These are phyloP conservation scores for Corythornis cristatus DNA, from an alignment of 2,113 vertebrate species.

Conservation along the genomic window DNA sequence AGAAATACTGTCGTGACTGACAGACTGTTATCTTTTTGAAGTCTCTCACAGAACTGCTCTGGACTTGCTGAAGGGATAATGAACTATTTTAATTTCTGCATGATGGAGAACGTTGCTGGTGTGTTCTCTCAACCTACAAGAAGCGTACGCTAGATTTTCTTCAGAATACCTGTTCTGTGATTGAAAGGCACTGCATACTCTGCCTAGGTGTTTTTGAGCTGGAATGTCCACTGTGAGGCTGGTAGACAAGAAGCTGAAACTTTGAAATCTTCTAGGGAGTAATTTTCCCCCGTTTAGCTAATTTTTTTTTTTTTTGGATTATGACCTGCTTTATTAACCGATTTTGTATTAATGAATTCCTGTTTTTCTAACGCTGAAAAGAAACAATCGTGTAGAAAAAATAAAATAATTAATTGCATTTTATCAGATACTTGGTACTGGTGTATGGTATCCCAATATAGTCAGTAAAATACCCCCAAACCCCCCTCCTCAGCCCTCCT, in stretches of 20 bases:
- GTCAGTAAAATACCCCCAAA: neutral
- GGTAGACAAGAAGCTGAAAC: neutral
- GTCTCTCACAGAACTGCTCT: neutral
- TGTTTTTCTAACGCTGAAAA: neutral
- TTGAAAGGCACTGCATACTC: neutral
- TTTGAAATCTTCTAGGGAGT: neutral
- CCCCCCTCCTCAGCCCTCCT: neutral
- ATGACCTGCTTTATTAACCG: neutral
- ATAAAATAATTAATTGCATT: neutral
- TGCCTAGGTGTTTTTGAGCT: neutral
- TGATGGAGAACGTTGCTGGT: neutral
- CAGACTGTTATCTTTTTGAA: neutral
- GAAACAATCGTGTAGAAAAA: neutral
- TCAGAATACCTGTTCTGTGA: neutral
- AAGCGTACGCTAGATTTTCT: neutral
- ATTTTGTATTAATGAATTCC: neutral
- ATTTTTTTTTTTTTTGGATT: neutral
- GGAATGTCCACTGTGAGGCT: neutral
- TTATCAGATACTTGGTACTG: neutral
- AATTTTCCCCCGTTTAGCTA: neutral
- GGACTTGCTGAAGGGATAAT: neutral
- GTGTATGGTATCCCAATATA: neutral
- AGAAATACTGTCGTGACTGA: neutral
- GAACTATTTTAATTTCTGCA: neutral
- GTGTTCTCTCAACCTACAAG: neutral